Conservation (phyloP, 2,888 invertebrate species). For the Euproctis similis region DNA sequence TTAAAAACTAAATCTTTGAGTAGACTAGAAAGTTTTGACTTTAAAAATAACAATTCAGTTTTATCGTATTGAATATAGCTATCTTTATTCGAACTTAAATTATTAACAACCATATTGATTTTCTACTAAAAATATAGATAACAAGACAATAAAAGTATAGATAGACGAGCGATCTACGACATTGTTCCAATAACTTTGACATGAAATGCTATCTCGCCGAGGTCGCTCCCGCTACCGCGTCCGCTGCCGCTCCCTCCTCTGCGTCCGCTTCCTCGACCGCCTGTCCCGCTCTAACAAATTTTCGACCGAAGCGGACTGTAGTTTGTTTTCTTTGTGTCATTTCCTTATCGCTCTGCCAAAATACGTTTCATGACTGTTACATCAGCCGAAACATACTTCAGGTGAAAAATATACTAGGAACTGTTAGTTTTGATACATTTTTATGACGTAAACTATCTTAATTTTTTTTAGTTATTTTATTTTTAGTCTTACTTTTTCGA, state of each 20-base stretch:
- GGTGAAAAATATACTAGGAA: constrained; percentile 54
- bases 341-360: constrained; percentile 76
- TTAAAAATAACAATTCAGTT: too few relatives aligned
- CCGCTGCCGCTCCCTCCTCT: constrained; percentile 25
- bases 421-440: constrained; percentile 44
- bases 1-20: too few relatives aligned
- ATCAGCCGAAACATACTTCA: constrained; percentile 69
- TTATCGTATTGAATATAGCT: too few relatives aligned
- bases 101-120: too few relatives aligned
- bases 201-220: constrained; percentile 40
- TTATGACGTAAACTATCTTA: too few relatives aligned
- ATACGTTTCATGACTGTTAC: constrained; percentile 73
- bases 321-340: constrained; percentile 75
- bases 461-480: too few relatives aligned
- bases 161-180: constrained; percentile 55
- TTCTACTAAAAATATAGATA: background rate
- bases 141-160: constrained; percentile 29
- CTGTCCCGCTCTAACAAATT: constrained; percentile 52
- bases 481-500: too few relatives aligned
- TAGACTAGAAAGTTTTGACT: too few relatives aligned
- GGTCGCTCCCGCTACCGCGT: constrained; percentile 18
- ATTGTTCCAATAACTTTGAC: constrained; percentile 68
- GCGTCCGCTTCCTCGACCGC: constrained; percentile 27
- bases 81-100: too few relatives aligned
- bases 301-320: constrained; percentile 63